Base-by-base conservation (phyloP, 2,888 invertebrate genomes). In the Drosophila putrida region DNA sequence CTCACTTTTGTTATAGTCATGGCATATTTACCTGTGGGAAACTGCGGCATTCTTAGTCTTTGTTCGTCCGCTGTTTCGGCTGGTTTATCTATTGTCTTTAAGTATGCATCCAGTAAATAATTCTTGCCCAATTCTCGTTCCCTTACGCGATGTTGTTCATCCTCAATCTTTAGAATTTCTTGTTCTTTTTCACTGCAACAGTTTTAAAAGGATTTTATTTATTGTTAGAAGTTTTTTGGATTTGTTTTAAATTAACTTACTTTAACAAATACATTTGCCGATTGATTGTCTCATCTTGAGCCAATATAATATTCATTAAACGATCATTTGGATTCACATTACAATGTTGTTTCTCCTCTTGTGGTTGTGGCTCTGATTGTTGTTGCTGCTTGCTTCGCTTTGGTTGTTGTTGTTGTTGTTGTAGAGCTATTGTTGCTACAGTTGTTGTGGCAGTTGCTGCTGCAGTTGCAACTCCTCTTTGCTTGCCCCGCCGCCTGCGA, bases 41-140 rank as follows among this genome's bases (percentile, higher is more conserved):
- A 8, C 2, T 39, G 38, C 13, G 53, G 15, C n/a, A 38, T 35
- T 28, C 60, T 50, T 6, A 44, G 60, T 2, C 35, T 44, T 10
- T 33, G 62, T n/a, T 71, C 55, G 10, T 63, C 57, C 4, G 20
- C 27, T 4, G 33, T 53, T 2, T 78, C 74, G 27, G 53, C 41
- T 6, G 47, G 63, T 10, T 93, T 93, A 35, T 94, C 92, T 31
- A 93, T 82, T n/a, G 94, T 94, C 78, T 94, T 94, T 44, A 96
- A 93, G 90, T 96, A 96, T 0, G 96, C 95, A 91, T 96, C 96
- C 13, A 96, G 93, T 50, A 96, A 93, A 90, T 96, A 96, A 92
- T 96, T 96, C 71, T 96, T 96, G 15, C 96, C 96, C 88, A 96
- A 94, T 85, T 96, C 95, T 75, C 95, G 94, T 92, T 96, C 95